These are phyloP conservation scores for Meloidogyne exigua DNA, from an alignment of 1,140 invertebrate species.

Conservation along the genomic window DNA sequence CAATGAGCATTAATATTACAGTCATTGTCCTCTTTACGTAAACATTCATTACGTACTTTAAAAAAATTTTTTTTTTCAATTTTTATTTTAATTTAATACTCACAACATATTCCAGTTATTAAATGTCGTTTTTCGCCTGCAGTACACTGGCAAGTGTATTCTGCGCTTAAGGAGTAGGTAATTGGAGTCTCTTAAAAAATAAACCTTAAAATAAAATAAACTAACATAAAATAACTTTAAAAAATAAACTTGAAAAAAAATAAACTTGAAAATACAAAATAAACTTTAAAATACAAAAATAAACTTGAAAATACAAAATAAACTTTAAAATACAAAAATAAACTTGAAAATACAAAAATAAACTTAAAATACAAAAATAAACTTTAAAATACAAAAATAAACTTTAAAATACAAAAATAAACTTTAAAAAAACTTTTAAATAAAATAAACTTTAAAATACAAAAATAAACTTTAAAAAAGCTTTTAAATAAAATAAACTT, in stretches of 20 bases:
- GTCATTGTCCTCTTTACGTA: conserved; percentile 51
- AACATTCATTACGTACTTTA: conserved; percentile 58
- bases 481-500: too few species aligned
- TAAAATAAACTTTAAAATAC: too few species aligned
- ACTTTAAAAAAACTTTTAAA: too few species aligned
- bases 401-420: too few species aligned
- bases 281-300: background rate
- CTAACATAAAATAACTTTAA: too few species aligned
- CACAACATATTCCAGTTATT: conserved; percentile 59
- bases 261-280: too few species aligned
- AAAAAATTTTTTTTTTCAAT: background rate
- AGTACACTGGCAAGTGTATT: conserved; percentile 60
- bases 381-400: background rate
- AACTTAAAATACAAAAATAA: too few species aligned
- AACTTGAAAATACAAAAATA: too few species aligned
- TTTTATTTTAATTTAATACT: conserved; percentile 18
- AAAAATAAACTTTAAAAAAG: too few species aligned
- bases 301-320: background rate
- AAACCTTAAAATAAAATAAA: background rate
- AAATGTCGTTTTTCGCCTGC: conserved; percentile 54
- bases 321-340: too few species aligned
- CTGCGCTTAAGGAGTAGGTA: conserved; percentile 30
- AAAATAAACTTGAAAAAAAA: too few species aligned
- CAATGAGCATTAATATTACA: conserved; percentile 54
- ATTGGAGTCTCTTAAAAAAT: background rate